Percentiles rank a stretch among this genome's conserved stretches.
phyloP scores from a whole-genome alignment of 2,888 invertebrate genomes.

The Conomelus anceps region DNA sequence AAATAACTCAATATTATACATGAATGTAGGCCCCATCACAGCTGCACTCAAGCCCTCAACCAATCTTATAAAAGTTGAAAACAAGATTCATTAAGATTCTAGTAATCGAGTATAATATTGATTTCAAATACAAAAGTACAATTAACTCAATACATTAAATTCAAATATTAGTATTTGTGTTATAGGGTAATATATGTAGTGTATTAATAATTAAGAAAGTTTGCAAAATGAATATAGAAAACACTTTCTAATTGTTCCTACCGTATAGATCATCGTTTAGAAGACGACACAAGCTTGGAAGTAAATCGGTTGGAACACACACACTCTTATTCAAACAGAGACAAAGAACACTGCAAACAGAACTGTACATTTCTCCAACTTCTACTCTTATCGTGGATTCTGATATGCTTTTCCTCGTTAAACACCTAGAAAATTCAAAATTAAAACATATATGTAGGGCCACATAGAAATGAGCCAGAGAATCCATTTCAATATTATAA shows the following conservation, averaged over 20 bases:
- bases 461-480: background rate
- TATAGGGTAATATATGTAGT: too few species aligned
- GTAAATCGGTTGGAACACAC: background rate
- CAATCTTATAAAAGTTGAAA: too few species aligned
- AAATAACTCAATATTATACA: too few species aligned
- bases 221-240: too few species aligned
- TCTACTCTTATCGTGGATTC: background rate
- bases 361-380: background rate
- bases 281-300: background rate
- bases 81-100: too few species aligned
- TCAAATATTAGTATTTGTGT: too few species aligned
- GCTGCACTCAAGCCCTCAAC: too few species aligned
- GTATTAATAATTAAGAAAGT: too few species aligned
- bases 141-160: too few species aligned
- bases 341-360: background rate
- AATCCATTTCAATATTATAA: background rate
- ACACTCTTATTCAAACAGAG: background rate
- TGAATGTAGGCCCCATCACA: too few species aligned
- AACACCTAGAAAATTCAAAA: background rate
- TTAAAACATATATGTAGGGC: background rate
- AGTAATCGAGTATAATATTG: too few species aligned
- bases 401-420: background rate
- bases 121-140: too few species aligned
- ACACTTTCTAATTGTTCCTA: background rate
- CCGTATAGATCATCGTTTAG: background rate